Percentiles rank a stretch among this genome's conserved stretches.
phyloP scores from a whole-genome alignment of 2,113 vertebrate genomes.

The Paracanthobrama guichenoti region DNA sequence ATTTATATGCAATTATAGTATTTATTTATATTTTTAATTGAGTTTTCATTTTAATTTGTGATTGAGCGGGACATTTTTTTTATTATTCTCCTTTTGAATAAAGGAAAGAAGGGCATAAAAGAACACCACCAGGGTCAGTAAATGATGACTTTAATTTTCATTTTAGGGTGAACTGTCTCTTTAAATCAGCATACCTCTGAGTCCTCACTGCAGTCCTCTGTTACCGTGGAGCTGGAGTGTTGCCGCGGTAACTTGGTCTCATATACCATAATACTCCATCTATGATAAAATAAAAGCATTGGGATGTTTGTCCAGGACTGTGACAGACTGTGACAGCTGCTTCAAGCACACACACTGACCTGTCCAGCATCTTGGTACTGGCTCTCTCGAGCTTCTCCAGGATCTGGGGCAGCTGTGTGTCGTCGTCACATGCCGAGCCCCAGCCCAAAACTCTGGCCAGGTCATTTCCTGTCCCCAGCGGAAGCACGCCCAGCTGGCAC shows the following conservation, averaged over 20 bases:
- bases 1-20: background rate
- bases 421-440: slow-evolving; percentile 95
- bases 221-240: slow-evolving; percentile 80
- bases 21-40: background rate
- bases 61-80: too few species aligned
- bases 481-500: slow-evolving; percentile 95
- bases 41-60: too few species aligned
- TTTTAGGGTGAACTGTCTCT: too few species aligned
- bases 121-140: too few species aligned
- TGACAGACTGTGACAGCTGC: background rate
- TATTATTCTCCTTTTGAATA: too few species aligned
- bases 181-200: slow-evolving; percentile 82
- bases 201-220: slow-evolving; percentile 89
- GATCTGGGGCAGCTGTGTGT: slow-evolving; percentile 93
- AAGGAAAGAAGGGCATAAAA: too few species aligned
- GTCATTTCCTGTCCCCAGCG: slow-evolving; percentile 95
- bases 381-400: slow-evolving; percentile 96
- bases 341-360: slow-evolving; percentile 68
- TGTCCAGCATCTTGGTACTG: slow-evolving; percentile 98
- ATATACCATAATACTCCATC: slow-evolving; percentile 98
- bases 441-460: slow-evolving; percentile 93
- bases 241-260: slow-evolving; percentile 92
- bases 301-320: background rate
- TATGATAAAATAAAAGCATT: slow-evolving; percentile 57
- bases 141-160: too few species aligned